Evolutionary conservation across 1,140 invertebrate species (phyloP), one percentile per base, ranked within the genome.

Genomic region (Drosophila trapezifrons): DNA sequence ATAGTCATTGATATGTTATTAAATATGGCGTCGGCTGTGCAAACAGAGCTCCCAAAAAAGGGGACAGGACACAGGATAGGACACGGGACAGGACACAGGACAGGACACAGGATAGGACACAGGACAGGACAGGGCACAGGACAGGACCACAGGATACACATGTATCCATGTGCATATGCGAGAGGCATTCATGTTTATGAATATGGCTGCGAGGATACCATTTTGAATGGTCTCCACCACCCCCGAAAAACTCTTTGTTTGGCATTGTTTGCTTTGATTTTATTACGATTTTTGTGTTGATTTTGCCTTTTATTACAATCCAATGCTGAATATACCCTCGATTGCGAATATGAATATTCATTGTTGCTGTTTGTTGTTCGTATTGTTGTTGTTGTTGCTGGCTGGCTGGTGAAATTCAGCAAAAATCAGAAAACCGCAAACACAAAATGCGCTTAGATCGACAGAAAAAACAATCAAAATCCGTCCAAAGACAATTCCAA

Each of bases 231-330:
- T 15, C 37, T 5, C 35, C 45, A 13, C 22, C 22, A n/a, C 27
- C 18, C 29, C 32, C 32, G 4, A 54, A 54, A 54, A 54, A 20
- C 29, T 37, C 51, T 83, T 58, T 59, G 62, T 83, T 58, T 59
- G 62, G 72, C 62, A 86, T 86, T 86, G 75, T 86, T 86, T 86
- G 83, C 78, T 86, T 86, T 86, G 82, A 86, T 86, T 86, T 86
- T 87, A 86, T 86, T 86, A 86, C 78, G 75, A 82, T 86, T 86
- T 86, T 87, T 86, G 83, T 86, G 82, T 86, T 86, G 83, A 86
- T 86, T 86, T 86, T 86, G 83, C 83, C 79, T 87, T 86, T 86
- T 86, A 87, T 86, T 86, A 76, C 76, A 87, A 87, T 82, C 81
- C 78, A 82, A 87, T 85, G 79, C 65, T 32, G 58, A 38, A 54